Evolutionary conservation across 2,113 vertebrate species (phyloP).

Genomic region (Clarias gariepinus): DNA sequence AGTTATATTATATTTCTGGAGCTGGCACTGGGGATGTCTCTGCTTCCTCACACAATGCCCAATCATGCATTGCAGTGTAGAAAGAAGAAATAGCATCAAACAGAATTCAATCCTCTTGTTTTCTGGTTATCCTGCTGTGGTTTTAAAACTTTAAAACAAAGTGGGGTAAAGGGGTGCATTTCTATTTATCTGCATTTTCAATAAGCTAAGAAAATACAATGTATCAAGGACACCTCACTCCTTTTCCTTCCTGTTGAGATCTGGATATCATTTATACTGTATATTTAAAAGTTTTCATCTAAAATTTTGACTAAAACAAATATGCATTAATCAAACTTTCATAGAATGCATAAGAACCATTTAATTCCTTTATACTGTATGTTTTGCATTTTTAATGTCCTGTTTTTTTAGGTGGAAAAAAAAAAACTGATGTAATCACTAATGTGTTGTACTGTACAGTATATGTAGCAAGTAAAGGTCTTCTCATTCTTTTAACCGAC

Average conservation of each 20-base stretch:
- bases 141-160: constrained; percentile 57
- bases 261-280: background rate
- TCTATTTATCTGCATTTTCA: constrained; percentile 46
- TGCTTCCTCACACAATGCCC: constrained; percentile 24
- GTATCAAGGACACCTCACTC: constrained; percentile 29
- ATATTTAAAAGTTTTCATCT: background rate
- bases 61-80: constrained; percentile 31
- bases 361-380: background rate
- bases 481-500: background rate
- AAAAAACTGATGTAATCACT: background rate
- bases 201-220: constrained; percentile 16
- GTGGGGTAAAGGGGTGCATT: constrained; percentile 52
- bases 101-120: constrained; percentile 55
- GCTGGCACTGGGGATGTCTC: background rate
- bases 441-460: background rate
- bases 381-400: background rate
- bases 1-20: background rate
- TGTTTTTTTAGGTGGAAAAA: background rate
- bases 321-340: background rate
- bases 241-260: constrained; percentile 9
- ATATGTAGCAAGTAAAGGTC: background rate
- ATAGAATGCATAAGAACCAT: background rate
- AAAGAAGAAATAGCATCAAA: constrained; percentile 56
- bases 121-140: constrained; percentile 55
- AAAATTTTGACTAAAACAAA: background rate